These are phyloP conservation scores for Physella acuta DNA, from an alignment of 1,140 invertebrate species.

Conservation along the genomic window DNA sequence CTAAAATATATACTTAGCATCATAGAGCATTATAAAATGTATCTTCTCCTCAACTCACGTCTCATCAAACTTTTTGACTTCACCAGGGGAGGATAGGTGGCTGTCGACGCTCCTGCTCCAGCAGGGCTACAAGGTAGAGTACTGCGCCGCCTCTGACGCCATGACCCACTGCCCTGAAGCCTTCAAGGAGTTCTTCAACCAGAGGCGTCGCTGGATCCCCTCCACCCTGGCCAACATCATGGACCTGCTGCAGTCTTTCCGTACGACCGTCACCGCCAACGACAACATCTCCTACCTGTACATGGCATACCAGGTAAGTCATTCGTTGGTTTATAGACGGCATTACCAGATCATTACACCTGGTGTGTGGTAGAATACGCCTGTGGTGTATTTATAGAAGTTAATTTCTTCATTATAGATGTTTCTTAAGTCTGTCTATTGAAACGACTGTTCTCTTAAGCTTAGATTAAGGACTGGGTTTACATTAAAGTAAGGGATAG, in stretches of 20 bases:
- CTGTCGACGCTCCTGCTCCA: slow-evolving; percentile 68
- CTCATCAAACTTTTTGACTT: too few species aligned
- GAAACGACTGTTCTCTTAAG: too few species aligned
- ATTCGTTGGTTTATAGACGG: neutral
- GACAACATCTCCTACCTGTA: slow-evolving; percentile 67
- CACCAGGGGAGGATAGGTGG: slow-evolving; percentile 67
- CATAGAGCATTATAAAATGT: neutral
- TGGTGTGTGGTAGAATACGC: too few species aligned
- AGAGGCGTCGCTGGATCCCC: slow-evolving; percentile 68
- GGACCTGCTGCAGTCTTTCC: slow-evolving; percentile 65
- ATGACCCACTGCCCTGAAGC: slow-evolving; percentile 68
- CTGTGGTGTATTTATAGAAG: too few species aligned
- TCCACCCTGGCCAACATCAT: slow-evolving; percentile 70
- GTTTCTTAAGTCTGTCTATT: too few species aligned
- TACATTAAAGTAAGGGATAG: too few species aligned
- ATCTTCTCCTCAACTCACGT: too few species aligned
- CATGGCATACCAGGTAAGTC: slow-evolving; percentile 57
- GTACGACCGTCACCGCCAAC: slow-evolving; percentile 64
- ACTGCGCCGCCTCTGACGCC: slow-evolving; percentile 69
- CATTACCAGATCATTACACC: too few species aligned
- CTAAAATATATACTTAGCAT: neutral
- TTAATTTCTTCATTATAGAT: too few species aligned
- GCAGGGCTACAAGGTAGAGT: slow-evolving; percentile 68
- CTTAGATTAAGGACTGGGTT: too few species aligned
- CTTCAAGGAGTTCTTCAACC: slow-evolving; percentile 59